Evolutionary conservation across 2,113 vertebrate genomes (phyloP), one percentile per base, ranked within the genome.

Genomic region (Prochilodus magdalenae): DNA sequence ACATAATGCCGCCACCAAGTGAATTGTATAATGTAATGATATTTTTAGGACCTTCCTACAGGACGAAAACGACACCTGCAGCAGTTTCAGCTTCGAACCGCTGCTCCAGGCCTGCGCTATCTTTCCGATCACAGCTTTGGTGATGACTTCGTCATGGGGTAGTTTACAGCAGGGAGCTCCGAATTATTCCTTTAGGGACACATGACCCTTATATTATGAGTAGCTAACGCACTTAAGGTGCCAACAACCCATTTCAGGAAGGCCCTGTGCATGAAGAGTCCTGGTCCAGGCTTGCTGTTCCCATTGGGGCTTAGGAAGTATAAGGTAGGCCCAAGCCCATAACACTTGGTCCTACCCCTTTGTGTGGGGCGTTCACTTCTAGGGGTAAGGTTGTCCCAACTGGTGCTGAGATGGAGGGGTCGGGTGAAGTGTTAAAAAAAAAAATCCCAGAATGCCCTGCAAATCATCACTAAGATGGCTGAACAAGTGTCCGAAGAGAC

Each of bases 11-110:
- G 80, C 71, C 80, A 80, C 55, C 72, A 73, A 72, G 76, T 72
- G 76, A 82, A 85, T 59, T 71, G 29, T 57, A 79, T 75, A 85
- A 79, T 82, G 75, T 71, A 70, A 82, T 82, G 62, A 82, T 82
- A 83, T 83, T 78, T 85, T 85, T 83, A 83, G 22, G 55, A 44
- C 57, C 27, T 73, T 71, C 62, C 59, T 14, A n/a, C 74, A 36
- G 55, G 44, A 27, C 66, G 80, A 82, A 73, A 82, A 82, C 30
- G 44, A 79, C 53, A 82, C n/a, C 26, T 8, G 14, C 55, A 22
- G 79, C 75, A 69, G n/a, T 66, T 77, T 29, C 47, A 69, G 16
- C 66, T 53, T 73, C 44, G 18, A 12, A 44, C 4, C 44, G 5
- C 8, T 20, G 36, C 72, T 76, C 66, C 1, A 57, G 53, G 18